Base-by-base conservation (phyloP, 30 jellyfish, hydroid and myxozoan genomes). In the Haliclystus octoradiatus region DNA sequence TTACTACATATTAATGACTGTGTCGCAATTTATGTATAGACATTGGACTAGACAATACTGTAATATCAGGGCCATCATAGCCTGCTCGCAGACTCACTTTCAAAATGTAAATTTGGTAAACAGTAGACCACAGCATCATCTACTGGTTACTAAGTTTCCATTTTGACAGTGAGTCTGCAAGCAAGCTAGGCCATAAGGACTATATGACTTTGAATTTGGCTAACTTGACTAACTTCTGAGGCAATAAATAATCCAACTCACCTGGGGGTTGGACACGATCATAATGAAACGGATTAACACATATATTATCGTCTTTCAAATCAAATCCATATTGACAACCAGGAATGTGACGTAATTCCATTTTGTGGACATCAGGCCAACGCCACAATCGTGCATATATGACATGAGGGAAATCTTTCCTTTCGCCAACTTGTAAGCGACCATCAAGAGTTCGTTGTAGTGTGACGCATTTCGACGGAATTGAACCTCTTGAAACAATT, bases 211-310 rank as follows among this genome's bases (percentile, higher is more conserved):
- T n/a, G n/a, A n/a, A n/a, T n/a, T n/a, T n/a, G n/a, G n/a, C n/a
- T n/a, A n/a, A n/a, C n/a, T n/a, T n/a, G n/a, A n/a, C n/a, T n/a
- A n/a, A n/a, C n/a, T n/a, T n/a, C n/a, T n/a, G n/a, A n/a, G n/a
- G n/a, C n/a, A n/a, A n/a, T n/a, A n/a, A n/a, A n/a, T n/a, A n/a
- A 5, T 26, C 19, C 2, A 0, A 65, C 83, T 1, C 31, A 90
- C 98, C 98, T 70, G 98, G 95, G 19, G 98, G 98, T 62, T 84
- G 81, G 28, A 90, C 92, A 34, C 98, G 62, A 30, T 90, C 96
- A 52, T 90, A 90, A 64, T 90, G 98, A 60, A 73, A 90, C 0
- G 98, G 98, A 66, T 90, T 90, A 26, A 90, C 98, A 52, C 98
- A 90, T 2, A 90, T 77, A 32, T 78, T 90, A 22, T 92, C 95